phyloP scores from a whole-genome alignment of 2,797 vertebrate genomes.

The Sebastes paucispinis region DNA sequence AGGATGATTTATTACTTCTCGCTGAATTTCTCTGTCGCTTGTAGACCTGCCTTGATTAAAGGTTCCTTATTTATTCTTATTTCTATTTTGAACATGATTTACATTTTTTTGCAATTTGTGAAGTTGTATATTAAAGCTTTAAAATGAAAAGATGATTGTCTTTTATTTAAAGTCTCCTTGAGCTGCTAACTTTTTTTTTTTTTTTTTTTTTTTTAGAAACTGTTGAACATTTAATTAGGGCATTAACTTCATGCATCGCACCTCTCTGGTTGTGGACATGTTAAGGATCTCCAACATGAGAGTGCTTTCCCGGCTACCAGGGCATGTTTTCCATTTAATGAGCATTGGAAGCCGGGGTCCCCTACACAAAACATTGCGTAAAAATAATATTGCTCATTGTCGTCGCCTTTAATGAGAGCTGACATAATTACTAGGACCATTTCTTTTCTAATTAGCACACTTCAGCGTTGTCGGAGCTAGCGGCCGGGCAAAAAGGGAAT shows the following conservation, averaged over 20 bases:
- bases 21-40: slow-evolving; percentile 26
- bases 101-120: slow-evolving; percentile 52
- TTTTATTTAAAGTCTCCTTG: slow-evolving; percentile 5
- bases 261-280: slow-evolving; percentile 57
- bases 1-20: slow-evolving; percentile 8
- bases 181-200: not conserved
- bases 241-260: slow-evolving; percentile 83
- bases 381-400: slow-evolving; percentile 99
- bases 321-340: slow-evolving; percentile 89
- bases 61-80: slow-evolving; percentile 74
- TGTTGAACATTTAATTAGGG: slow-evolving; percentile 85
- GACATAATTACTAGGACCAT: slow-evolving; percentile 98
- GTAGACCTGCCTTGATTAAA: slow-evolving; percentile 37
- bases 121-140: slow-evolving; percentile 75
- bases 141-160: slow-evolving; percentile 26
- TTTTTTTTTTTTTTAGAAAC: slow-evolving; percentile 3
- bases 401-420: slow-evolving; percentile 89
- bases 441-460: slow-evolving; percentile 99
- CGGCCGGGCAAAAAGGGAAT: slow-evolving; percentile 88
- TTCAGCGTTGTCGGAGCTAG: slow-evolving; percentile 88
- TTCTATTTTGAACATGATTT: slow-evolving; percentile 57
- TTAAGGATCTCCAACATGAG: slow-evolving; percentile 72
- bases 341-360: slow-evolving; percentile 88
- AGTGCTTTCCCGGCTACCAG: slow-evolving; percentile 76
- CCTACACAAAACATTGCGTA: slow-evolving; percentile 94